phyloP scores from a whole-genome alignment of 2,113 vertebrate species.

The Clarias magur region DNA sequence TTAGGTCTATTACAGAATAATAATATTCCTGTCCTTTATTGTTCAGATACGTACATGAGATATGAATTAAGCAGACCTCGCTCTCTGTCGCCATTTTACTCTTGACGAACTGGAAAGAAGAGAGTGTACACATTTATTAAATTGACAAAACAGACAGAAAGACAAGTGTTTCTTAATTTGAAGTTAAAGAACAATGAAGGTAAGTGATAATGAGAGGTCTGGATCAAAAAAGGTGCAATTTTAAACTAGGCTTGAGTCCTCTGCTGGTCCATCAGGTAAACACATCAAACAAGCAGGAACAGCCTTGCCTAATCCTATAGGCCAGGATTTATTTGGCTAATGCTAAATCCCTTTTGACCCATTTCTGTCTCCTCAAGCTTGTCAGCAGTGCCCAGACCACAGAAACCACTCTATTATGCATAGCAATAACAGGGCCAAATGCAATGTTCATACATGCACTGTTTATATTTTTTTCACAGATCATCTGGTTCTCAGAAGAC shows the following conservation, averaged over 20 bases:
- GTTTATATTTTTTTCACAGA: slow-evolving; percentile 29
- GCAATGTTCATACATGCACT: slow-evolving; percentile 11
- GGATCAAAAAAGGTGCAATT: not conserved
- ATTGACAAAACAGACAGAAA: not conserved
- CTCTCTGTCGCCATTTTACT: slow-evolving; percentile 59
- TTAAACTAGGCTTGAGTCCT: slow-evolving; percentile 7
- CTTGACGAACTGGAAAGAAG: slow-evolving; percentile 45
- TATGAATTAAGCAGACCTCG: slow-evolving; percentile 52
- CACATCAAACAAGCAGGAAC: slow-evolving; percentile 80
- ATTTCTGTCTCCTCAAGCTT: slow-evolving; percentile 76
- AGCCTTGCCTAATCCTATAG: slow-evolving; percentile 84
- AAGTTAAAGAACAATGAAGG: not conserved
- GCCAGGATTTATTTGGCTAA: slow-evolving; percentile 87
- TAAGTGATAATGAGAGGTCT: not conserved
- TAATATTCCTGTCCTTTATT: slow-evolving; percentile 24
- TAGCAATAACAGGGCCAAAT: slow-evolving; percentile 46
- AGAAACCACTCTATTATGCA: slow-evolving; percentile 56
- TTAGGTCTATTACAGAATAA: slow-evolving; percentile 9
- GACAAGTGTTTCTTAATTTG: not conserved
- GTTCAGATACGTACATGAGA: slow-evolving; percentile 61
- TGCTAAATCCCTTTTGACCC: slow-evolving; percentile 84
- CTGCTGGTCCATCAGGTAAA: slow-evolving; percentile 75
- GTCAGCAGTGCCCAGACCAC: slow-evolving; percentile 71
- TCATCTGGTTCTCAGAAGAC: not conserved
- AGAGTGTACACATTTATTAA: not conserved